Percentiles rank a stretch among this genome's conserved stretches.
phyloP scores from a whole-genome alignment of 2,888 invertebrate genomes.

The Sinhomidia bicolor region DNA sequence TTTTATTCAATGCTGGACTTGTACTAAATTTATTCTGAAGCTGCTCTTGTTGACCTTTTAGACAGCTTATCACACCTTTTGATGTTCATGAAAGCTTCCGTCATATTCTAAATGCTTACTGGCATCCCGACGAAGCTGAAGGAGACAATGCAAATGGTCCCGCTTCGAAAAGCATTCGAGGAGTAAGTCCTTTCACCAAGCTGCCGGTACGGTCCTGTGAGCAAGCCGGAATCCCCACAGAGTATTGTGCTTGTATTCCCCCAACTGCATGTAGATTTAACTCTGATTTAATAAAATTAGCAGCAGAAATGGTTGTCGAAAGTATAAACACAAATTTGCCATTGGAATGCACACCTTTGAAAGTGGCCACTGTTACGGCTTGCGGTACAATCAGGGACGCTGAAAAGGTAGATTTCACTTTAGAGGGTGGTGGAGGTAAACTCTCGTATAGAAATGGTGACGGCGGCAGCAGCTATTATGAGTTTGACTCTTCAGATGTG shows the following conservation, averaged over 20 bases:
- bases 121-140: too few relatives aligned
- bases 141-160: not conserved
- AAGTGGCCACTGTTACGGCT: conserved; percentile 58
- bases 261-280: conserved; percentile 65
- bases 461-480: not conserved
- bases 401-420: not conserved
- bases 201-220: conserved; percentile 65
- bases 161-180: not conserved
- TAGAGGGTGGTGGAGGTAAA: not conserved
- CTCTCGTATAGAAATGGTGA: not conserved
- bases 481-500: not conserved
- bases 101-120: conserved; percentile 64
- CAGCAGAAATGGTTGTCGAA: conserved; percentile 59
- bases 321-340: conserved; percentile 73
- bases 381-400: conserved; percentile 55
- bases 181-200: conserved; percentile 60
- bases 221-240: conserved; percentile 67
- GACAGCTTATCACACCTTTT: conserved; percentile 70
- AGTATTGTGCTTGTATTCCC: conserved; percentile 73
- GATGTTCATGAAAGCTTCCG: conserved; percentile 73
- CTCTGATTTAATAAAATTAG: conserved; percentile 46
- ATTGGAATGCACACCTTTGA: conserved; percentile 55
- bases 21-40: not conserved
- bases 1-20: too few relatives aligned
- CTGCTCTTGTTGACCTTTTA: conserved; percentile 1